Percentiles rank a stretch among this genome's conserved stretches.
Conservation (phyloP, 2,113 vertebrate genomes). For the Ploceus nigricollis region DNA sequence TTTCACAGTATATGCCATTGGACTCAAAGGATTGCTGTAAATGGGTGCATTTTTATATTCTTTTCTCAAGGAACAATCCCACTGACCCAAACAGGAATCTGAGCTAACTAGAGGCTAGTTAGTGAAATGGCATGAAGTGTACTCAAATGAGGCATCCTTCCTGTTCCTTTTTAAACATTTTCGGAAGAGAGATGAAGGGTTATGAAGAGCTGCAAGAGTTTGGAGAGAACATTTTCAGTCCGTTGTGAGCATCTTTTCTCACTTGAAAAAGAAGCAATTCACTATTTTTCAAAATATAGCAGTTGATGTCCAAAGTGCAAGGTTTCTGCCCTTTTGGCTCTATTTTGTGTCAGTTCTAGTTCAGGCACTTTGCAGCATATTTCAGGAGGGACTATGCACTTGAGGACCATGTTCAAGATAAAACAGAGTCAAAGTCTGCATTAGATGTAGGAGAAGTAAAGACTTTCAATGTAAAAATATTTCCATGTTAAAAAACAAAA, state of each 20-base stretch:
- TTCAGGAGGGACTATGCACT: background rate
- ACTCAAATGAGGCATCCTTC: background rate
- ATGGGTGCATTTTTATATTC: background rate
- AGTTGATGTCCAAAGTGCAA: background rate
- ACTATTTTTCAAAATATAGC: background rate
- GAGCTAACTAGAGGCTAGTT: background rate
- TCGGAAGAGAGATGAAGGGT: background rate
- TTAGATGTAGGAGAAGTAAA: background rate
- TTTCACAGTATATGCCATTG: background rate
- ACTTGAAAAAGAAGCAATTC: background rate
- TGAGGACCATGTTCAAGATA: background rate
- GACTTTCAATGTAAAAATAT: background rate
- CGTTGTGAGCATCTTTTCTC: background rate
- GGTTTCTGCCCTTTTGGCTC: background rate
- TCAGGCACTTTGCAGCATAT: background rate
- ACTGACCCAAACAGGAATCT: background rate
- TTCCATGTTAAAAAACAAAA: background rate
- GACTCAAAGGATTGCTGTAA: background rate
- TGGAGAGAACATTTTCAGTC: background rate
- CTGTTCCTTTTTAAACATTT: background rate
- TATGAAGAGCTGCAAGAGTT: background rate
- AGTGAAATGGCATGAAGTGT: background rate
- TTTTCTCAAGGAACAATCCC: background rate
- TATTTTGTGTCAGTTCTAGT: background rate
- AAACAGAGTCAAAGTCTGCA: background rate